phyloP scores from a whole-genome alignment of 2,888 invertebrate species.

The Drosophila bunnanda region DNA sequence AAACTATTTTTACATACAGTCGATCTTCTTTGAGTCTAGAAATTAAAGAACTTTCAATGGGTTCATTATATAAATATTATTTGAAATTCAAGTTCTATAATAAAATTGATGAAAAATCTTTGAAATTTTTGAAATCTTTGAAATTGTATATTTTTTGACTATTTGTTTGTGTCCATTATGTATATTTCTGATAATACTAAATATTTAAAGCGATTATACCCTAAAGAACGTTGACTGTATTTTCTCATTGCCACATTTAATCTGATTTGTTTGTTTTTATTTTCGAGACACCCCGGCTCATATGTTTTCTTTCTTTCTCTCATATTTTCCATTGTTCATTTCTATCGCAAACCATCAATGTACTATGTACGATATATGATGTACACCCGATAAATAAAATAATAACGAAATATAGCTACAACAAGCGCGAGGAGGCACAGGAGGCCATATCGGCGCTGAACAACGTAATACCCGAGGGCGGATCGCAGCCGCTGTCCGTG shows the following conservation, averaged over 20 bases:
- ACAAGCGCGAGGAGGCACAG: slow-evolving; percentile 95
- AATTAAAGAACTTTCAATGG: neutral
- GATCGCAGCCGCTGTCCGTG: slow-evolving; percentile 92
- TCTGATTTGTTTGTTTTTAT: slow-evolving; percentile 2
- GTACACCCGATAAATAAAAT: slow-evolving; percentile 13
- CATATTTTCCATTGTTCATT: slow-evolving; percentile 11
- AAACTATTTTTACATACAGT: neutral
- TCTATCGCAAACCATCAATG: slow-evolving; percentile 24
- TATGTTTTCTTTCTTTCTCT: slow-evolving; percentile 32
- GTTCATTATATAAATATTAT: neutral
- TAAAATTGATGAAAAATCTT: too few species aligned
- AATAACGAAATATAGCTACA: slow-evolving; percentile 87
- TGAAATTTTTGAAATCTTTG: too few species aligned
- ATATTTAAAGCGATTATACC: neutral
- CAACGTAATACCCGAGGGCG: slow-evolving; percentile 93
- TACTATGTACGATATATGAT: slow-evolving; percentile 12
- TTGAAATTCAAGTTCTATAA: neutral
- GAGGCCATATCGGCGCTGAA: slow-evolving; percentile 94
- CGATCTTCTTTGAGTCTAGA: slow-evolving; percentile 5
- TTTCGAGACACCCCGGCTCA: slow-evolving; percentile 19
- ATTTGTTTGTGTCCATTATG: too few species aligned
- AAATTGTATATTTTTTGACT: too few species aligned
- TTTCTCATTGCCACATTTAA: slow-evolving; percentile 1
- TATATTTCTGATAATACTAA: neutral
- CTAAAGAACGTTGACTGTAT: slow-evolving; percentile 1